Percentiles rank a stretch among this genome's conserved stretches.
Conservation (phyloP, 2,113 vertebrate genomes). For the Megaceryle maxima region DNA sequence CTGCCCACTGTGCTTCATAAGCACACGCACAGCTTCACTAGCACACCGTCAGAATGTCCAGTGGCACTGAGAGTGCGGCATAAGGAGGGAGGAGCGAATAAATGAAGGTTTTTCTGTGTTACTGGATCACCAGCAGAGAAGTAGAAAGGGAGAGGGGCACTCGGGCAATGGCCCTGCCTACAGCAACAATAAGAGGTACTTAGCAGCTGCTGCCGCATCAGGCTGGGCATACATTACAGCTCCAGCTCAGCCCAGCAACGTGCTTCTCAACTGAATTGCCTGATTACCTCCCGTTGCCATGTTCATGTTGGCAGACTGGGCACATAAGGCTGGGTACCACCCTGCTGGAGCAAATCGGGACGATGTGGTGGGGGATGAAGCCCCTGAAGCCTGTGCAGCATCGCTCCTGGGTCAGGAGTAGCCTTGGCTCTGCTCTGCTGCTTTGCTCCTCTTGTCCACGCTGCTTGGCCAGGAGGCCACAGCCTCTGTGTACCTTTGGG, state of each 20-base stretch:
- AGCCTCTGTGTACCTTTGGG: background rate
- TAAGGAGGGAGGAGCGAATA: background rate
- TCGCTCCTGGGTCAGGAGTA: background rate
- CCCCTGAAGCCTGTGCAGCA: background rate
- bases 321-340: background rate
- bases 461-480: background rate
- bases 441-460: background rate
- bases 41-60: accelerated
- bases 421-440: background rate
- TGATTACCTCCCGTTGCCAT: background rate
- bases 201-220: background rate
- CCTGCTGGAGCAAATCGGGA: background rate
- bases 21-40: background rate
- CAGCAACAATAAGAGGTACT: background rate
- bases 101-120: background rate
- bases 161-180: background rate
- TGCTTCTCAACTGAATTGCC: background rate
- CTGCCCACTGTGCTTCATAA: background rate
- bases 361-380: background rate
- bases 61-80: background rate
- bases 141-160: background rate
- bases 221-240: background rate
- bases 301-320: background rate
- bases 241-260: background rate
- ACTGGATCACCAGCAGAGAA: background rate